phyloP scores from a whole-genome alignment of 2,797 vertebrate genomes.

The Spea hammondii region DNA sequence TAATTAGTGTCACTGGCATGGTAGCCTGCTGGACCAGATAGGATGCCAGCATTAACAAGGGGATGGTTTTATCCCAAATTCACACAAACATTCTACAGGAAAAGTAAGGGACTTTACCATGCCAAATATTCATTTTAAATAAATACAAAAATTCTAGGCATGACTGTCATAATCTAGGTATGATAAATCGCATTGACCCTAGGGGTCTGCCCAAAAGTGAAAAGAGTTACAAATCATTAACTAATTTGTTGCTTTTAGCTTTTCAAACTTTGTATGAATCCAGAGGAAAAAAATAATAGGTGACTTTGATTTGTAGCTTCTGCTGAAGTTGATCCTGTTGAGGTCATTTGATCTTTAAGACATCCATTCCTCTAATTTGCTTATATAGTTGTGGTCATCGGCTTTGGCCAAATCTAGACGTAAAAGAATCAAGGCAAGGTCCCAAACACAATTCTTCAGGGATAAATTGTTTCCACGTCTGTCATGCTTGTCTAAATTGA shows the following conservation, averaged over 20 bases:
- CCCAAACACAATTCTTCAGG: constrained; percentile 46
- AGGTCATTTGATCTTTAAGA: constrained; percentile 47
- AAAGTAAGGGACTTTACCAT: too few relatives aligned
- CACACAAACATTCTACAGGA: too few relatives aligned
- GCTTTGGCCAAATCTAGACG: constrained; percentile 43
- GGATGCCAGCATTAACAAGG: too few relatives aligned
- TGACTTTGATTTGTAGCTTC: constrained; percentile 40
- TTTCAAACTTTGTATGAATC: constrained; percentile 42
- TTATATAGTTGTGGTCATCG: constrained; percentile 42
- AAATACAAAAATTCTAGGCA: too few relatives aligned
- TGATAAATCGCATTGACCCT: not conserved
- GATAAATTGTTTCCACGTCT: constrained; percentile 31
- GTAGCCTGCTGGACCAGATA: too few relatives aligned
- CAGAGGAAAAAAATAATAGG: constrained; percentile 18
- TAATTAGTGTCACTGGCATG: too few relatives aligned
- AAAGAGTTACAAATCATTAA: constrained; percentile 20
- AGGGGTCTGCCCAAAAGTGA: not conserved
- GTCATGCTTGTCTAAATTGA: constrained; percentile 39
- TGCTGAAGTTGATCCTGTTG: constrained; percentile 28
- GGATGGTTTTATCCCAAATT: too few relatives aligned
- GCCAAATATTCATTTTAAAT: too few relatives aligned
- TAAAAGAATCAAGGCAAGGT: constrained; percentile 44
- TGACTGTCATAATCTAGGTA: not conserved
- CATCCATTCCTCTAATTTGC: constrained; percentile 41
- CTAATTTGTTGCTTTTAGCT: constrained; percentile 12